Percentiles rank a stretch among this genome's conserved stretches.
These are phyloP conservation scores for Drosophila yooni DNA, from an alignment of 2,888 invertebrate genomes.

Conservation along the genomic window DNA sequence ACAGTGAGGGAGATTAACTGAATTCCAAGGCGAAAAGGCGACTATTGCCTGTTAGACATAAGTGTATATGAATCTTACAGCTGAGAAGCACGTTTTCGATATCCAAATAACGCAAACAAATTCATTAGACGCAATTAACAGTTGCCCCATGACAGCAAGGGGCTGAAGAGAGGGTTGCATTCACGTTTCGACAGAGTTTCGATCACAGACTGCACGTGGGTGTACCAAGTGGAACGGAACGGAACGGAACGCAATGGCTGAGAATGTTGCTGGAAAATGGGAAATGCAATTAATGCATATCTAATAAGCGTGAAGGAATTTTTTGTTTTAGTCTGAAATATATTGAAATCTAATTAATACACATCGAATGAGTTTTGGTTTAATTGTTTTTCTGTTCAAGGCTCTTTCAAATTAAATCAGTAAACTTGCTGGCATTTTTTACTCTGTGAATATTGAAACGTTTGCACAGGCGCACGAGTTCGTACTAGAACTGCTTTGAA, in stretches of 20 bases:
- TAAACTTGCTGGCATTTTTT: not conserved
- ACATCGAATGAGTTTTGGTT: not conserved
- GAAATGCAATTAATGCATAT: constrained; percentile 46
- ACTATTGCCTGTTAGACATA: constrained; percentile 17
- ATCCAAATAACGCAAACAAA: constrained; percentile 59
- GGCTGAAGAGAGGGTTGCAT: not conserved
- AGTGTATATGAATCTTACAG: constrained; percentile 33
- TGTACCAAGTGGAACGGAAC: constrained; percentile 35
- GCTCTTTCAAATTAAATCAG: constrained; percentile 1
- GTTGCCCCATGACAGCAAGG: constrained; percentile 22
- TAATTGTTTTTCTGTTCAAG: not conserved
- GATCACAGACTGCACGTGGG: constrained; percentile 43
- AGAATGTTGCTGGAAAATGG: constrained; percentile 33
- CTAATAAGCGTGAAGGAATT: constrained; percentile 20
- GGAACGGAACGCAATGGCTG: constrained; percentile 16
- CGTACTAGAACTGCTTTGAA: not conserved
- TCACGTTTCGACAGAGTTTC: constrained; percentile 34
- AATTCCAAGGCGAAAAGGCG: not conserved
- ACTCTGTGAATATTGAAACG: not conserved
- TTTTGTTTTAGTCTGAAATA: not conserved
- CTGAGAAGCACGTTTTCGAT: constrained; percentile 24
- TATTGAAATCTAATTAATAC: not conserved
- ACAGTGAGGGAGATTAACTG: not conserved
- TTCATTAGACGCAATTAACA: constrained; percentile 70
- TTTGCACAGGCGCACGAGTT: not conserved